These are phyloP conservation scores for Platerodrilus igneus DNA, from an alignment of 2,888 invertebrate species.

Conservation along the genomic window DNA sequence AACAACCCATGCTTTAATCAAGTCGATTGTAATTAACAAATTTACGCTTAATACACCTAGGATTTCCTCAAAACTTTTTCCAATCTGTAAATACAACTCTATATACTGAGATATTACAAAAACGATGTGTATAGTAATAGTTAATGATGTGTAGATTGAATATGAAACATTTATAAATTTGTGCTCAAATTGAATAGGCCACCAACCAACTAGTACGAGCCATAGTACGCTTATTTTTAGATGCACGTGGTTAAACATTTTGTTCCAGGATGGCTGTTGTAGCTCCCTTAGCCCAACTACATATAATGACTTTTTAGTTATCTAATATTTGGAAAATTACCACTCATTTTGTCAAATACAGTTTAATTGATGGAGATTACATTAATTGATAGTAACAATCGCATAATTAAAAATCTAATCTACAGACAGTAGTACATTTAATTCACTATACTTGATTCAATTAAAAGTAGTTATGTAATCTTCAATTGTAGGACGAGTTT, in stretches of 20 bases:
- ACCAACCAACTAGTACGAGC: constrained; percentile 3
- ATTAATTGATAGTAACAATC: no score
- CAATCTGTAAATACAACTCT: neutral
- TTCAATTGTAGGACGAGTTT: no score
- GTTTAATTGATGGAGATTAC: no score
- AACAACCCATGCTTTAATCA: constrained; percentile 1
- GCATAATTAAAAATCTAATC: no score
- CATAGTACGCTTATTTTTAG: neutral
- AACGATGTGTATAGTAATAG: neutral
- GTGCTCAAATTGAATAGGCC: constrained; percentile 5
- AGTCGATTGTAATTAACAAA: neutral
- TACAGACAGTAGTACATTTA: no score
- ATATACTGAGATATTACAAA: constrained; percentile 1
- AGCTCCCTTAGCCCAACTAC: no score
- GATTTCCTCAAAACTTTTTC: constrained; percentile 3
- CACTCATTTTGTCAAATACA: no score
- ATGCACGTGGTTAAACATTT: neutral
- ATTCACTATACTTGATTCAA: no score
- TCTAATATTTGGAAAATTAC: no score
- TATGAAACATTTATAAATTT: neutral
- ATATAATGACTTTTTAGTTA: no score
- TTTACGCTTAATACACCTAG: neutral
- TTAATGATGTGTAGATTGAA: neutral
- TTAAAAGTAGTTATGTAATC: no score
- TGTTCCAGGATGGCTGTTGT: no score